These are phyloP conservation scores for Rotaria sp. DNA, from an alignment of 2,888 invertebrate species.

Conservation along the genomic window DNA sequence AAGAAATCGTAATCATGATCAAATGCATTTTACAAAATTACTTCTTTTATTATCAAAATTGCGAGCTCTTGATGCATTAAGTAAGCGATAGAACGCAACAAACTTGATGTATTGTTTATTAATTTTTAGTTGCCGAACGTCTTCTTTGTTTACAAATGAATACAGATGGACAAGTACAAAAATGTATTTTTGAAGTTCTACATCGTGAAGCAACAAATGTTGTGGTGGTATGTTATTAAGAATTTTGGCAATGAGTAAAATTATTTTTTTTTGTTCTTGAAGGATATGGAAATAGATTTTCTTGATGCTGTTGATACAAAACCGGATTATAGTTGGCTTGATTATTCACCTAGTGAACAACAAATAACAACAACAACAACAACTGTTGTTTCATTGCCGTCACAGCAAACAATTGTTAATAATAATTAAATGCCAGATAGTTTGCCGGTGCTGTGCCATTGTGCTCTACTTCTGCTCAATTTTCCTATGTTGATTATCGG, in stretches of 20 bases:
- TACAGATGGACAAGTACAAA: slow-evolving; percentile 25
- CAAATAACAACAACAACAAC: not conserved
- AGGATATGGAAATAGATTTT: slow-evolving; percentile 24
- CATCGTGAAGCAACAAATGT: slow-evolving; percentile 36
- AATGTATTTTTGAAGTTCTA: slow-evolving; percentile 37
- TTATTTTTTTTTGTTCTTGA: not conserved
- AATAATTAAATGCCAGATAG: slow-evolving; percentile 1
- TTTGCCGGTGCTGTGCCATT: not conserved
- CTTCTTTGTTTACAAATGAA: slow-evolving; percentile 17
- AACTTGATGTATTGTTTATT: not conserved
- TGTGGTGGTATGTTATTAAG: not conserved
- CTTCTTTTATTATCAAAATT: not conserved
- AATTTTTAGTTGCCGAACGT: slow-evolving; percentile 21
- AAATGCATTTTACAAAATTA: slow-evolving; percentile 22
- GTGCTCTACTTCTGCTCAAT: not conserved
- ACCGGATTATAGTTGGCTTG: not conserved
- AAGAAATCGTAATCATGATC: not conserved
- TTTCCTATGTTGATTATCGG: not conserved
- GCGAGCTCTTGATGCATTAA: slow-evolving; percentile 17
- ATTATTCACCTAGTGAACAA: not conserved
- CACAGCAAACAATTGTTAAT: not conserved
- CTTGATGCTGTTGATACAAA: slow-evolving; percentile 10
- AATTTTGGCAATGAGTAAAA: not conserved
- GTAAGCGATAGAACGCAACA: not conserved
- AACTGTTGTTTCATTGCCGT: not conserved